Base-by-base conservation (phyloP, 2,113 vertebrate genomes). In the Eleginops maclovinus region DNA sequence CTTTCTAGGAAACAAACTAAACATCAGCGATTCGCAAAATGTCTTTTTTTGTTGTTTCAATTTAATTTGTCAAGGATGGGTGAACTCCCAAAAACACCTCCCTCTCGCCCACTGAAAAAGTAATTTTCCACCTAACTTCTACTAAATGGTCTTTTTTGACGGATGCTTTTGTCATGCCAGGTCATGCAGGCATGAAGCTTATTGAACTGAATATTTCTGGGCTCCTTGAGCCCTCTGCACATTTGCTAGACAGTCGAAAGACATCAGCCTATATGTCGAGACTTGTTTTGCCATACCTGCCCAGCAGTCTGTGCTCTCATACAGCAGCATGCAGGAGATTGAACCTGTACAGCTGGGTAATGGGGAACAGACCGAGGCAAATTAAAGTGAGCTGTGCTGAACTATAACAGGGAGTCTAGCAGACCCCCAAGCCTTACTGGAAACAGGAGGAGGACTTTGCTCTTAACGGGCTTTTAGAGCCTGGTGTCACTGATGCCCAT, bases 251-350 rank as follows among this genome's bases (percentile, higher is more conserved):
- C 60, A 81, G 74, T 82, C 12, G 46, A 51, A 72, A 87, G 70
- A 55, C 79, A 74, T 49, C 69, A 31, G 71, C 21, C 83, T 82
- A 84, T 88, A 86, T 84, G 92, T 85, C 87, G 54, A 60, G 90
- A 90, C 92, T 89, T 92, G 92, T 89, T 90, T 70, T 66, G 47
- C 83, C 91, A 93, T 91, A 88, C 88, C 84, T 91, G 73, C 86
- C 67, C 81, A 56, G 87, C 80, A 51, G 58, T 54, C 59, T 81
- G n/a, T n/a, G 47, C 60, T 66, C 51, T 66, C 49, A 44, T 75
- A 68, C 66, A 74, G 56, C 77, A 68, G 72, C 71, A 24, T 73
- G 24, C 53, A 49, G 72, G 50, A 44, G 58, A 58, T 83, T 83
- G 78, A 77, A 68, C 64, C 65, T 82, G 53, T 54, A 17, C 71